Evolutionary conservation across 2,113 vertebrate genomes (phyloP), one percentile per base, ranked within the genome.

Genomic region (Gymnorhina tibicen): DNA sequence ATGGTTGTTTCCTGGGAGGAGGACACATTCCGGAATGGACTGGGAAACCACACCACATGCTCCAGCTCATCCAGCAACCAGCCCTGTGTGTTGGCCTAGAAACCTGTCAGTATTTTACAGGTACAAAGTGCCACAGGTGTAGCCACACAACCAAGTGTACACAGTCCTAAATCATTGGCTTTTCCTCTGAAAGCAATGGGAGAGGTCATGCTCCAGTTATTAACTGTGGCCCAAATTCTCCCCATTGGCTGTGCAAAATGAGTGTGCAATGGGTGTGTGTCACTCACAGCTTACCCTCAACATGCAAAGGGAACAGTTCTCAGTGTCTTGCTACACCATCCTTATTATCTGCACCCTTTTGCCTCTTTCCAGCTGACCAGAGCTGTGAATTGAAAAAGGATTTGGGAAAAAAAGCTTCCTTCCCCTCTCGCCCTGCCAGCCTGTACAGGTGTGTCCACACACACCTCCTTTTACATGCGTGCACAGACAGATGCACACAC

Each of bases 1-100:
- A 37, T 3, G 9, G 19, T 64, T 49, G n/a, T 46, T 84, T 86
- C 19, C 42, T 70, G 20, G 35, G n/a, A 63, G 32, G 27, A 84
- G 13, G 26, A 37, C 37, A 6, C 0, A 0, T 14, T 87, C 32
- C 72, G 18, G 58, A 39, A 50, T 0, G 8, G 52, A 72, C 16
- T 8, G 7, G 59, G 46, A 2, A 7, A 33, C 24, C 0, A 1
- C 55, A 28, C 10, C 0, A 0, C 2, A 1, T 4, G 3, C 18
- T 83, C 13, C 44, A 24, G 23, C 18, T 68, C 12, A 1, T 39
- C 53, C 41, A 27, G 11, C 4, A 10, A 24, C 39, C 58, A 72
- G 11, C 26, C 35, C 46, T 17, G 10, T 14, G n/a, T 23, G 21
- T 21, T 7, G 46, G 37, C 64, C 28, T 64, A 17, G 47, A 83